phyloP scores from a whole-genome alignment of 92 coral and sea anemone species.

The Nematostella vectensis region DNA sequence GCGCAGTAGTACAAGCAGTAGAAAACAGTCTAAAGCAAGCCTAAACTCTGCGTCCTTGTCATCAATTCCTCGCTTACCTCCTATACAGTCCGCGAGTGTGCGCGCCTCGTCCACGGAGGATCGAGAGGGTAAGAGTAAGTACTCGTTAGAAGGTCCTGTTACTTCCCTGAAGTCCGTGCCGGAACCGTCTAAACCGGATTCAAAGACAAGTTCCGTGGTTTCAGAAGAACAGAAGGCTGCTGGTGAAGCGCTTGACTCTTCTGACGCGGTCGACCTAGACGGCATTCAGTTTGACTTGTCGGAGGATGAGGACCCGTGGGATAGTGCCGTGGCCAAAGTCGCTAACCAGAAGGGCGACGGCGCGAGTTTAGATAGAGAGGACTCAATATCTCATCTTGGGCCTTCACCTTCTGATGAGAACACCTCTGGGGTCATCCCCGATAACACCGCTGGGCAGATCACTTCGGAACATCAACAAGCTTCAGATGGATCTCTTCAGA shows the following conservation, averaged over 20 bases:
- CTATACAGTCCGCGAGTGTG: conserved; percentile 80
- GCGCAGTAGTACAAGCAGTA: conserved; percentile 14
- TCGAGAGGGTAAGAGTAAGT: neutral
- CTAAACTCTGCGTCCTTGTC: conserved; percentile 52
- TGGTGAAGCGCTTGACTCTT: conserved; percentile 1
- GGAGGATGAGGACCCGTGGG: conserved; percentile 24
- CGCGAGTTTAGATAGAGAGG: too few species aligned
- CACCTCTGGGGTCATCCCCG: too few species aligned
- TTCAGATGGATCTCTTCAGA: too few species aligned
- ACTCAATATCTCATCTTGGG: too few species aligned
- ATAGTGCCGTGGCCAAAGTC: conserved; percentile 15
- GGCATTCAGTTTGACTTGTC: conserved; percentile 17
- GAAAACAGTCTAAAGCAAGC: conserved; percentile 39
- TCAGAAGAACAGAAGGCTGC: conserved; percentile 24
- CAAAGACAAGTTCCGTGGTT: conserved; percentile 17
- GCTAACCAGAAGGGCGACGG: conserved; percentile 1
- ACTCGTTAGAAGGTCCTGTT: too few species aligned
- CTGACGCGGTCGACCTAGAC: conserved; percentile 11
- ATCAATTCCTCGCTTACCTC: conserved; percentile 70
- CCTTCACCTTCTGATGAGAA: too few species aligned
- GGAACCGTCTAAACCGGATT: too few species aligned
- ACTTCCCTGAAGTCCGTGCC: too few species aligned
- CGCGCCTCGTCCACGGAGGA: conserved; percentile 43
- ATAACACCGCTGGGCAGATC: too few species aligned
- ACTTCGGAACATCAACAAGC: too few species aligned